A percentile compares a stretch with the other conserved stretches of the same genome.
Conservation (phyloP, 2,888 invertebrate species). For the Zele albiditarsus region DNA sequence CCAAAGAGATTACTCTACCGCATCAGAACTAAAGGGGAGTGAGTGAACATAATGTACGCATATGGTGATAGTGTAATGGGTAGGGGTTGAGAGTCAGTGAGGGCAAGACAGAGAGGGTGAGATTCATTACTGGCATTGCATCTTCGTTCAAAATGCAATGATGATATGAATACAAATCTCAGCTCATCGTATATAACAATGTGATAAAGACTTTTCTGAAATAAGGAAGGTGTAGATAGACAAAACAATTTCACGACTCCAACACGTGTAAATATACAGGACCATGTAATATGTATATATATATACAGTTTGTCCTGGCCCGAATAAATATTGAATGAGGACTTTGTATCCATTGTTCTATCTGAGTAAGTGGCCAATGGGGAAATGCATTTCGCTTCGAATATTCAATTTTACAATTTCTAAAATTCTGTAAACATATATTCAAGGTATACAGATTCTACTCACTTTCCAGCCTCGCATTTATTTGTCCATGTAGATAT, state of each 20-base stretch:
- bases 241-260: slow-evolving; percentile 35
- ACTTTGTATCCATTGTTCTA: slow-evolving; percentile 34
- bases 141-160: slow-evolving; percentile 28
- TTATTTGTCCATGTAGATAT: not conserved
- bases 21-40: slow-evolving; percentile 3
- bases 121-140: slow-evolving; percentile 8
- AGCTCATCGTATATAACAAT: slow-evolving; percentile 21
- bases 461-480: not conserved
- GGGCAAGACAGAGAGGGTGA: not conserved
- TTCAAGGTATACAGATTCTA: not conserved
- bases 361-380: slow-evolving; percentile 23
- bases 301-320: slow-evolving; percentile 28
- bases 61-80: not conserved
- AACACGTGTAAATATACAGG: slow-evolving; percentile 12
- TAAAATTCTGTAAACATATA: not conserved
- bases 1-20: slow-evolving; percentile 28
- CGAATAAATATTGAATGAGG: slow-evolving; percentile 42
- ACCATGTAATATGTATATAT: not conserved
- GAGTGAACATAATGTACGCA: slow-evolving; percentile 19
- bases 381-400: slow-evolving; percentile 35
- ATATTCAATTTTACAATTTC: slow-evolving; percentile 35
- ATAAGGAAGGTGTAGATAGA: not conserved
- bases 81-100: not conserved
- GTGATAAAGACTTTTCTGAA: slow-evolving; percentile 27
- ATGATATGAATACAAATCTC: slow-evolving; percentile 38